Conservation (phyloP, 2,797 vertebrate species). For the Takifugu rubripes region DNA sequence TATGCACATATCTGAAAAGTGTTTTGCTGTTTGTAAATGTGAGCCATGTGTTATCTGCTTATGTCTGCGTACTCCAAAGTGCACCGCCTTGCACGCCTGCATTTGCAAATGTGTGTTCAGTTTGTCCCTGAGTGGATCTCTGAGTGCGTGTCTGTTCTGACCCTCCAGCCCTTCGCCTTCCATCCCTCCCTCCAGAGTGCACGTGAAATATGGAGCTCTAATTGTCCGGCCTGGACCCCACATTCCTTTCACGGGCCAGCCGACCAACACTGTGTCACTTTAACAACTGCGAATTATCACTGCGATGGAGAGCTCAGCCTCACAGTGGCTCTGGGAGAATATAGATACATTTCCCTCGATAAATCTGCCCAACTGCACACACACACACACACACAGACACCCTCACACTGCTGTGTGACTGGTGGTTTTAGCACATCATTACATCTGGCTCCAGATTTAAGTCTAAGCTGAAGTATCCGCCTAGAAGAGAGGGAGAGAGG, state of each 20-base stretch:
- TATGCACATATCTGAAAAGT: constrained; percentile 36
- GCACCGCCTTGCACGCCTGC: constrained; percentile 8
- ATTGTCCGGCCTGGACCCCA: constrained; percentile 81
- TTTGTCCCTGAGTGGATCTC: constrained; percentile 15
- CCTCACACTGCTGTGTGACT: constrained; percentile 74
- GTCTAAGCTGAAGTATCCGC: constrained; percentile 88
- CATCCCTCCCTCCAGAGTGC: constrained; percentile 58
- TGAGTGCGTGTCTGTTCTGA: constrained; percentile 42
- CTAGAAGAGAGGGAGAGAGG: constrained; percentile 75
- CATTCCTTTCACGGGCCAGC: constrained; percentile 81
- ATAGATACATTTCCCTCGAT: constrained; percentile 92
- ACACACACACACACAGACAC: constrained; percentile 19
- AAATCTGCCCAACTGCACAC: constrained; percentile 71
- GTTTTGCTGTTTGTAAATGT: constrained; percentile 32
- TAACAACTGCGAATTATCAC: constrained; percentile 93
- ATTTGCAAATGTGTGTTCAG: constrained; percentile 20
- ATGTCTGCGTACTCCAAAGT: background rate
- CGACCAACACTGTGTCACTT: constrained; percentile 89
- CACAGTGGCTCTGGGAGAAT: constrained; percentile 83
- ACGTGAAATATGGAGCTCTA: constrained; percentile 77
- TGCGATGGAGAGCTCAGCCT: constrained; percentile 87
- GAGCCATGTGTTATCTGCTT: constrained; percentile 34
- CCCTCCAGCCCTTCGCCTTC: constrained; percentile 45
- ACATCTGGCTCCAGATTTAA: constrained; percentile 79
- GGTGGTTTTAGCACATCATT: constrained; percentile 92